Conservation (phyloP, 2,797 vertebrate genomes). For the Phylloscopus collybita region DNA sequence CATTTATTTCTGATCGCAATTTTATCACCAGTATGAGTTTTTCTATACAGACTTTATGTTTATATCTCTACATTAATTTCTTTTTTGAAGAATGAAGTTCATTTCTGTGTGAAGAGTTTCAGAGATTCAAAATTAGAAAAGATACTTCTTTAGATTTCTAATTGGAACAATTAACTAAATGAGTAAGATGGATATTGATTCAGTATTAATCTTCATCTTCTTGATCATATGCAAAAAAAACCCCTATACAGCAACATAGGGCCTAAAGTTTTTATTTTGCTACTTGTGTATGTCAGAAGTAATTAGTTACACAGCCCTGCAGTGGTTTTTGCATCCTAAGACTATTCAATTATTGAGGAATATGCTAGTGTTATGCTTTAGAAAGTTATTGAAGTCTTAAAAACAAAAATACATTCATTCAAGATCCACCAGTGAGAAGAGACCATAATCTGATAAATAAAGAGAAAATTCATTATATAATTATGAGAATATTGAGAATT, state of each 20-base stretch:
- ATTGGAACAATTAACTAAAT: background rate
- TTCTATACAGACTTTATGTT: background rate
- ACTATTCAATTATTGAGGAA: background rate
- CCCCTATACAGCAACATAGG: fast-evolving
- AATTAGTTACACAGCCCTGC: background rate
- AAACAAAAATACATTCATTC: background rate
- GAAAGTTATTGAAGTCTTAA: background rate
- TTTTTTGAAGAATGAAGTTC: background rate
- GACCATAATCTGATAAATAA: background rate
- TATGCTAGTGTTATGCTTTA: background rate
- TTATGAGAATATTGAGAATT: too few relatives aligned
- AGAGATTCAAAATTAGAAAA: background rate
- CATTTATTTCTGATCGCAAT: background rate
- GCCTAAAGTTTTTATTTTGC: background rate
- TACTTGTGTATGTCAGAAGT: background rate
- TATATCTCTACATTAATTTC: background rate
- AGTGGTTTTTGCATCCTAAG: background rate
- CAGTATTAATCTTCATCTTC: background rate
- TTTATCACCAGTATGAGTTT: background rate
- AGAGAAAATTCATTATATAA: background rate
- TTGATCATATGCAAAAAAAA: background rate
- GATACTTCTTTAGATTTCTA: background rate
- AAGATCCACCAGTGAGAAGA: background rate
- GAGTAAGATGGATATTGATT: background rate
- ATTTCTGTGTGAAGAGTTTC: background rate